These are phyloP conservation scores for Psittacara wagleri DNA, from an alignment of 2,113 vertebrate genomes.

Conservation along the genomic window DNA sequence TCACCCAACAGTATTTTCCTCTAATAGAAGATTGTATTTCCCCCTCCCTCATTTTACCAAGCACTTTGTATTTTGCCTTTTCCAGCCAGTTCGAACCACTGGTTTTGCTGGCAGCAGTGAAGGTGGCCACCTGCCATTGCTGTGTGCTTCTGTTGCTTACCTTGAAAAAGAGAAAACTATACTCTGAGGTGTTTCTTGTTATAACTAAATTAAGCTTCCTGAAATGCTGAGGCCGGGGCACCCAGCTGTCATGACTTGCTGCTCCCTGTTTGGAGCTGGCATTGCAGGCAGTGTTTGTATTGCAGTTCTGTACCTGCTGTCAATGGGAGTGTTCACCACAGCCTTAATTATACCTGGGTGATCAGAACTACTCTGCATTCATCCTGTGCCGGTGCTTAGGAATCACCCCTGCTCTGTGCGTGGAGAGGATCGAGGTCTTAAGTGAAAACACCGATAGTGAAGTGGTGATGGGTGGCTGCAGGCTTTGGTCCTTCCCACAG, in stretches of 20 bases:
- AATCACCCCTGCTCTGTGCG: neutral
- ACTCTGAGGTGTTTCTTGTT: neutral
- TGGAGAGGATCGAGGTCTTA: rapidly evolving
- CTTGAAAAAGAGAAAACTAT: neutral
- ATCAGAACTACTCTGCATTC: rapidly evolving
- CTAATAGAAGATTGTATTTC: rapidly evolving
- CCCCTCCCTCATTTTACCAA: neutral
- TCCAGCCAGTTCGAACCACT: neutral
- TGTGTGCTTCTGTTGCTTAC: neutral
- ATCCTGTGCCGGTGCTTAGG: rapidly evolving
- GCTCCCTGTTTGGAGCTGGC: neutral
- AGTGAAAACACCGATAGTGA: rapidly evolving
- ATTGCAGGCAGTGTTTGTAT: neutral
- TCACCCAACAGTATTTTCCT: neutral
- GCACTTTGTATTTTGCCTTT: neutral
- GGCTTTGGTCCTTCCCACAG: neutral
- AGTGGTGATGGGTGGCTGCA: neutral
- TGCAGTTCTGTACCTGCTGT: neutral
- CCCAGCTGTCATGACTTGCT: rapidly evolving
- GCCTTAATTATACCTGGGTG: neutral
- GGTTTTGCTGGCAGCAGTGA: neutral
- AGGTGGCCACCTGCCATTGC: neutral
- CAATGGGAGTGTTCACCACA: neutral
- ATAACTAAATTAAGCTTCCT: neutral
- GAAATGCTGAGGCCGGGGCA: neutral